Evolutionary conservation across 2,888 invertebrate genomes (phyloP), one percentile per base, ranked within the genome.

Genomic region (Conomelus anceps): DNA sequence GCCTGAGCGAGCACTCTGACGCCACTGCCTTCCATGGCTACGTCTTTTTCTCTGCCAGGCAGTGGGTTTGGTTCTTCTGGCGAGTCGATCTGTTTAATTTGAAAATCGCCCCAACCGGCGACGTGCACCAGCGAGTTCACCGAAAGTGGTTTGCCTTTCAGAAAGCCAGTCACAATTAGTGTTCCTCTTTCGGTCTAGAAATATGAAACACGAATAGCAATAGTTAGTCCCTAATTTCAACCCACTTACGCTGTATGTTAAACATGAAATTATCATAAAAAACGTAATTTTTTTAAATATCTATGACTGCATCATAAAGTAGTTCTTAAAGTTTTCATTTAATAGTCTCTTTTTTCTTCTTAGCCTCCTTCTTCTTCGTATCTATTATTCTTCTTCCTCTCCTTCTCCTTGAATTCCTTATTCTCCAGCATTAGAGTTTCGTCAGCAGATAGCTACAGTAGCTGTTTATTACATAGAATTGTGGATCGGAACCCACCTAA

Each of bases 71-170:
- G 97, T 93, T 97, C 97, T 90, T 94, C 94, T 0, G 95, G 94
- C 0, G 95, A 95, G 93, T 96, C 96, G 91, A 99, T 97, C 93
- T 96, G 95, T 0, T 94, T 94, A 95, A 99, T 96, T 94, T 99
- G 99, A 93, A 97, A 99, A 92, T 99, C 98, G 11, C 99, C 99
- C 92, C 98, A 95, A 0, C 99, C 99, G 86, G 98, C 96, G 89
- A 99, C 95, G 92, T 99, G 98, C 23, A 99, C 95, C 89, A 99
- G 94, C 90, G 96, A 95, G 93, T 99, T 98, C 0, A 97, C 98
- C 92, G 97, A 97, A 88, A 99, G 93, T 3, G 96, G 94, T 92
- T 95, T 95, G 0, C 98, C 98, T 91, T 98, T 95, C 88, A 99
- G 93, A 93, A 97, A 99, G 0, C 99, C 99, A 87, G 96, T 96